Evolutionary conservation across 2,888 invertebrate species (phyloP).

Genomic region (Adelognathus sp.): DNA sequence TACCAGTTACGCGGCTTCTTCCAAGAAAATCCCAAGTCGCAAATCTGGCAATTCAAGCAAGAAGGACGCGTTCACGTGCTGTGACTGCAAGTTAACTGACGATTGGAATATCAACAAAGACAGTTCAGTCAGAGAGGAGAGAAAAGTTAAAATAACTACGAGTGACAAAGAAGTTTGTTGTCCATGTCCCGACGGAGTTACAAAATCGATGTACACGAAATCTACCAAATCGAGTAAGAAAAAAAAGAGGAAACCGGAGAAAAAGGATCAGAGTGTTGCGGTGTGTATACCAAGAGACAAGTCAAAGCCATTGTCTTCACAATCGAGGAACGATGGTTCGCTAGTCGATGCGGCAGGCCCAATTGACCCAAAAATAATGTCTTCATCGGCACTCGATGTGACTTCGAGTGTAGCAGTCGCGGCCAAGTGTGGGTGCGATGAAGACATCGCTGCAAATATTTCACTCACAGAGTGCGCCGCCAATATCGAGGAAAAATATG

Average conservation of each 20-base stretch:
- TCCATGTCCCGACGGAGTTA: slow-evolving; percentile 5
- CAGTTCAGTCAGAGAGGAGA: neutral
- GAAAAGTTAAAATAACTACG: neutral
- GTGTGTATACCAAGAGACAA: slow-evolving; percentile 64
- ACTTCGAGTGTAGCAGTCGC: neutral
- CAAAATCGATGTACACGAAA: slow-evolving; percentile 5
- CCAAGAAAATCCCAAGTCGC: slow-evolving; percentile 16
- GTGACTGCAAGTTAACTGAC: slow-evolving; percentile 26
- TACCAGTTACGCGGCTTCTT: neutral
- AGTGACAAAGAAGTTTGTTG: slow-evolving; percentile 15
- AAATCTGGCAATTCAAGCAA: neutral
- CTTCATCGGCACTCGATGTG: neutral
- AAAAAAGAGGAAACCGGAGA: slow-evolving; percentile 55
- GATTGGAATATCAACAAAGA: neutral
- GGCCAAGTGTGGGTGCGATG: slow-evolving; percentile 4
- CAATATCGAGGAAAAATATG: neutral
- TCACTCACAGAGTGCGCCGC: slow-evolving; percentile 21
- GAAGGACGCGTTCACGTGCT: slow-evolving; percentile 13
- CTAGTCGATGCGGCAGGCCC: neutral
- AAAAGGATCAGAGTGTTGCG: slow-evolving; percentile 63
- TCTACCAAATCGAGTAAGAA: neutral
- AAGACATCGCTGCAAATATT: neutral
- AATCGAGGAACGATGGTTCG: neutral
- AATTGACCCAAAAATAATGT: neutral
- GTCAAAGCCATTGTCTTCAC: neutral